Base-by-base conservation (phyloP, 2,888 invertebrate genomes). In the Chymomyza amoena region DNA sequence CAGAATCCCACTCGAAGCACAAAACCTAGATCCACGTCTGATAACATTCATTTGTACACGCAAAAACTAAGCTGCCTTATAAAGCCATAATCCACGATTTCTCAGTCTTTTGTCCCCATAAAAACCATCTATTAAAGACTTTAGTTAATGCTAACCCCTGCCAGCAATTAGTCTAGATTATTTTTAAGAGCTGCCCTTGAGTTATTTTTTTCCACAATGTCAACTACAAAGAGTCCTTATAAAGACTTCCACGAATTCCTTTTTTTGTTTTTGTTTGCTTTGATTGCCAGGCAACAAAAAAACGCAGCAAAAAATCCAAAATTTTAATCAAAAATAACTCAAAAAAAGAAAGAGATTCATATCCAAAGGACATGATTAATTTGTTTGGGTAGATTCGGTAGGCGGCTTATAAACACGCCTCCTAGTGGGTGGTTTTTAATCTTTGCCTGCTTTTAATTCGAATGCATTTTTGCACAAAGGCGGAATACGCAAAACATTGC, bases 391-490 rank as follows among this genome's bases (percentile, higher is more conserved):
- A 45, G 13, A 45, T 45, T 13, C 3, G 39, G 39, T 45, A 45
- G 39, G 39, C 39, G 39, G 39, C 39, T 45, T 45, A 45, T 45
- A 54, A 18, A 0, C 54, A 54, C 54, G 54, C 54, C 54, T 54
- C 54, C 10, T 54, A 54, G 54, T 54, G 54, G 54, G 54, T 54
- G 54, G 54, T 54, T 54, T 54, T 54, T 54, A 54, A 54, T 54
- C 54, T 18, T 54, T n/a, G 16, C 16, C n/a, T 54, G 7, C 39
- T 13, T 45, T 45, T 45, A 45, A 13, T 45, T 45, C 7, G 10
- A 1, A 16, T 54, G 54, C 54, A 54, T 6, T 54, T 13, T 20
- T 54, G 54, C 54, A 54, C 18, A 54, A 54, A 54, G 18, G n/a
- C 54, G 13, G 13, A 54, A 16, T 54, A 6, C 18, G 54, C 54